Evolutionary conservation across 2,113 vertebrate species (phyloP).

Genomic region (Oreochromis niloticus): DNA sequence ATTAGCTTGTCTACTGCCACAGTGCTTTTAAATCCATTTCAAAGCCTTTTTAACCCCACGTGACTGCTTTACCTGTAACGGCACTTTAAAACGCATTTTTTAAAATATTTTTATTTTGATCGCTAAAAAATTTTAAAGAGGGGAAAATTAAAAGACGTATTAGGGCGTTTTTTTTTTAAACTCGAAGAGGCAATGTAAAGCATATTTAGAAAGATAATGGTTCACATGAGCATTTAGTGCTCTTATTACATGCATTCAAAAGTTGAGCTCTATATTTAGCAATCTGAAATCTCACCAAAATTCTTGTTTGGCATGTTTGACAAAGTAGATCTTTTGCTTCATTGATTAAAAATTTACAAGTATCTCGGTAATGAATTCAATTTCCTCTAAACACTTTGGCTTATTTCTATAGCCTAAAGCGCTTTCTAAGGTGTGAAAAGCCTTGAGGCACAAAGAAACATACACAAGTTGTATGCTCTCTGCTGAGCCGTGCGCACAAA

Average conservation of each 20-base stretch:
- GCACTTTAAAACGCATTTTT: background rate
- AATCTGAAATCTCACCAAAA: conserved; percentile 7
- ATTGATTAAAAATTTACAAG: conserved; percentile 50
- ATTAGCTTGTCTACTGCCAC: background rate
- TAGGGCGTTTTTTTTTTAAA: background rate
- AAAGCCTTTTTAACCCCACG: background rate
- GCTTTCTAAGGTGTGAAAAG: conserved; percentile 59
- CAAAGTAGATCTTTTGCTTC: conserved; percentile 31
- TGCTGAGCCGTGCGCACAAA: conserved; percentile 42
- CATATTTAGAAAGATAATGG: background rate
- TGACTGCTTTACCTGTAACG: background rate
- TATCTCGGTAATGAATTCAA: conserved; percentile 57
- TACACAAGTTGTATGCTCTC: conserved; percentile 45
- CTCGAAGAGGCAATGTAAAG: background rate
- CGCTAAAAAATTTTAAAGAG: background rate
- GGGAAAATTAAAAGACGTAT: background rate
- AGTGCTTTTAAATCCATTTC: background rate
- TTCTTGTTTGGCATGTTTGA: conserved; percentile 32
- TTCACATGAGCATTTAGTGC: background rate
- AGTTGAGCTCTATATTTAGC: conserved; percentile 4
- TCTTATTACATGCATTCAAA: background rate
- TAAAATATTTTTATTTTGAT: background rate
- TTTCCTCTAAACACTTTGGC: conserved; percentile 54
- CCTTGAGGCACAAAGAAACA: conserved; percentile 57
- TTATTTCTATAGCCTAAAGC: conserved; percentile 51